Conservation (phyloP, 1,140 invertebrate species). For the Venturia canescens region DNA sequence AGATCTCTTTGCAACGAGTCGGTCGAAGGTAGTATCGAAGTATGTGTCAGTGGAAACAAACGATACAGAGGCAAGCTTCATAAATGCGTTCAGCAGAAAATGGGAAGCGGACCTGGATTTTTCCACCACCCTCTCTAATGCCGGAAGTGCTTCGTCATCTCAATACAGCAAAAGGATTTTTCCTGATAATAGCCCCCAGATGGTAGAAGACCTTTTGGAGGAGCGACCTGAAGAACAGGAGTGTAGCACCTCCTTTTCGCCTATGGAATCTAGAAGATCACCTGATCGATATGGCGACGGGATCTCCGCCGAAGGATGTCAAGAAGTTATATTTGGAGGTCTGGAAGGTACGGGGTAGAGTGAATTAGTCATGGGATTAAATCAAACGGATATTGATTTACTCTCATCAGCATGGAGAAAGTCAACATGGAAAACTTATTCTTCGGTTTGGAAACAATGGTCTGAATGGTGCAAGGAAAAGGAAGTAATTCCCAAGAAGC, state of each 20-base stretch:
- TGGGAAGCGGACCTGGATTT: conserved; percentile 41
- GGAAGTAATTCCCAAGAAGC: not conserved
- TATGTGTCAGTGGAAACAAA: conserved; percentile 45
- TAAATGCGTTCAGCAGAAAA: conserved; percentile 34
- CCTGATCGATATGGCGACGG: conserved; percentile 49
- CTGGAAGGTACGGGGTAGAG: conserved; percentile 51
- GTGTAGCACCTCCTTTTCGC: conserved; percentile 1
- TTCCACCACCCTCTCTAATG: conserved; percentile 56
- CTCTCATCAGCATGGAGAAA: conserved; percentile 49
- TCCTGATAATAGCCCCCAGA: conserved; percentile 61
- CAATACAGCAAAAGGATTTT: conserved; percentile 51
- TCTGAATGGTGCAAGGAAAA: not conserved
- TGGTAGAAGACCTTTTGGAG: conserved; percentile 68
- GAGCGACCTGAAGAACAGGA: conserved; percentile 57
- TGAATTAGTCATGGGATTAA: conserved; percentile 16
- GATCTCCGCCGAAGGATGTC: conserved; percentile 31
- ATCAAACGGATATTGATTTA: conserved; percentile 27
- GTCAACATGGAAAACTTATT: conserved; percentile 41
- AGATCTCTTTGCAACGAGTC: conserved; percentile 51
- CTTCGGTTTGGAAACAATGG: conserved; percentile 48
- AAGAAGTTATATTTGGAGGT: conserved; percentile 31
- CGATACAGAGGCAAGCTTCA: conserved; percentile 26
- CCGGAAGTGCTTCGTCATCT: conserved; percentile 57
- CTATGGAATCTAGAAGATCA: conserved; percentile 20
- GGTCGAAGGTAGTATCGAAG: conserved; percentile 44